Conservation (phyloP, 2,113 vertebrate genomes). For the Syngnathus floridae region DNA sequence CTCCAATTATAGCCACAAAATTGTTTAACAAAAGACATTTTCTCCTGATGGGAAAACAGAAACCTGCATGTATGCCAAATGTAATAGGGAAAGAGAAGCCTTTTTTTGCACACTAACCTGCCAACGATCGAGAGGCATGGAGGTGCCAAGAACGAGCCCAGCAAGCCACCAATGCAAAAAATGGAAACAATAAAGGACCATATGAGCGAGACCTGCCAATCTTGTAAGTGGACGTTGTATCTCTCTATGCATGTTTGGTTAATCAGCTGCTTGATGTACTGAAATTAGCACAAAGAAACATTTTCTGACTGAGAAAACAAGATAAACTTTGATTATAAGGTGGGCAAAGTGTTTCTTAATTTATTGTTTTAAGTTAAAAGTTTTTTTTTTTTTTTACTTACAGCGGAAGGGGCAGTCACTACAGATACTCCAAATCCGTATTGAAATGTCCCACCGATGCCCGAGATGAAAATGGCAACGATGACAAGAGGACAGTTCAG, state of each 20-base stretch:
- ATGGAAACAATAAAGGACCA: conserved; percentile 71
- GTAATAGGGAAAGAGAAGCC: neutral
- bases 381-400: conserved; percentile 52
- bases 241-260: conserved; percentile 59
- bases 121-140: conserved; percentile 38
- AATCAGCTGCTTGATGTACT: conserved; percentile 67
- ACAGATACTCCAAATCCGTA: conserved; percentile 75
- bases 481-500: conserved; percentile 53
- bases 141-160: conserved; percentile 38
- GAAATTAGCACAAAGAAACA: conserved; percentile 18
- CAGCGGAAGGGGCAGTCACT: conserved; percentile 74
- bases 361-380: too few species aligned
- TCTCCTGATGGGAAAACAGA: conserved; percentile 54
- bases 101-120: conserved; percentile 47
- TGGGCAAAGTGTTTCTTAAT: too few species aligned
- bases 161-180: conserved; percentile 64
- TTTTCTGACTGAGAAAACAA: too few species aligned
- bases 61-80: neutral
- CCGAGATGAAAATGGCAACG: conserved; percentile 60
- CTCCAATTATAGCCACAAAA: conserved; percentile 52
- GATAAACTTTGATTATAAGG: too few species aligned
- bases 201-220: conserved; percentile 62
- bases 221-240: conserved; percentile 46
- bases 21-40: conserved; percentile 63
- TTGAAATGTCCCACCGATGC: conserved; percentile 77